These are phyloP conservation scores for Xiphorhynchus elegans DNA, from an alignment of 2,113 vertebrate genomes.

Conservation along the genomic window DNA sequence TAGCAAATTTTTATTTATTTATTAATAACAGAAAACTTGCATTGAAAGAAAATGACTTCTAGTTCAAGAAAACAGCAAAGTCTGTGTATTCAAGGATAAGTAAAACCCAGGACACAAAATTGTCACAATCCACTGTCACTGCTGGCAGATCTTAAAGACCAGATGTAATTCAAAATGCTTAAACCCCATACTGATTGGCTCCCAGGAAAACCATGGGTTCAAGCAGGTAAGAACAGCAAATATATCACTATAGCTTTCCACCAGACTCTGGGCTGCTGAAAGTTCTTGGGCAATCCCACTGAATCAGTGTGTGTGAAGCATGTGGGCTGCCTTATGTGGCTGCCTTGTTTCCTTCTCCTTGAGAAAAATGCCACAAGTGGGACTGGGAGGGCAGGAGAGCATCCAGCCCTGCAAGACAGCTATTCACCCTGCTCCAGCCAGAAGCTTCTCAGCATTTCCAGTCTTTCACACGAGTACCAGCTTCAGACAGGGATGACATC, in stretches of 20 bases:
- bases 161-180: not conserved
- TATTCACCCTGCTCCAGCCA: constrained; percentile 9
- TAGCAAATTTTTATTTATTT: not conserved
- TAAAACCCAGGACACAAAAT: not conserved
- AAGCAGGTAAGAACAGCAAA: not conserved
- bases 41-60: not conserved
- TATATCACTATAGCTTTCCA: not conserved
- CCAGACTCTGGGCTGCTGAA: not conserved
- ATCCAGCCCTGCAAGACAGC: not conserved
- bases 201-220: not conserved
- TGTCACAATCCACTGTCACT: not conserved
- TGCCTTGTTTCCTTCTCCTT: not conserved
- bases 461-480: constrained; percentile 56
- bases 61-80: not conserved
- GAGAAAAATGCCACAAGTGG: not conserved
- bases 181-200: not conserved
- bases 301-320: not conserved
- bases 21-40: not conserved
- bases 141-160: not conserved
- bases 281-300: not conserved
- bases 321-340: not conserved
- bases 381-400: not conserved
- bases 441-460: constrained; percentile 51
- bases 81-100: not conserved
- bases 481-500: constrained; percentile 53